These are phyloP conservation scores for Acanthornis magna DNA, from an alignment of 2,797 vertebrate species.

Conservation along the genomic window DNA sequence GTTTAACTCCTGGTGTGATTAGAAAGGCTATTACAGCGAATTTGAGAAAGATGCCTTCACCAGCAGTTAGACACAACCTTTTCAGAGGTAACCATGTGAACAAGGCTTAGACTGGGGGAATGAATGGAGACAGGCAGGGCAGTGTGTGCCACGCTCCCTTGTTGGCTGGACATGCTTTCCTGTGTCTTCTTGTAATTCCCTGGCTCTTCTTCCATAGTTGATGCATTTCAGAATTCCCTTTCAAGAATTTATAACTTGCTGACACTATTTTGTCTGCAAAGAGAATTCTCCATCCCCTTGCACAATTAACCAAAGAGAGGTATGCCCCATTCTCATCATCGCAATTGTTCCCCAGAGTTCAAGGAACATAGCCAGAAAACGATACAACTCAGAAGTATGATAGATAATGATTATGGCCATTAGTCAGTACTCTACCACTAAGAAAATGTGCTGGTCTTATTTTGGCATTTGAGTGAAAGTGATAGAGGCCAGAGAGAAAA, in stretches of 20 bases:
- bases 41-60: background rate
- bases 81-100: background rate
- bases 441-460: background rate
- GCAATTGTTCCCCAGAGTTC: background rate
- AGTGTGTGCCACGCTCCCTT: background rate
- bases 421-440: background rate
- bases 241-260: background rate
- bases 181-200: background rate
- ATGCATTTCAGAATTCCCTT: background rate
- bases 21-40: background rate
- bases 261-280: background rate
- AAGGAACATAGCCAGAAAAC: background rate
- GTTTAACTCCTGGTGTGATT: background rate
- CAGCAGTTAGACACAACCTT: background rate
- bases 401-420: background rate
- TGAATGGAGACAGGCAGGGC: background rate
- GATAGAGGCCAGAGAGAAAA: background rate
- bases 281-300: background rate
- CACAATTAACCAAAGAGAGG: background rate
- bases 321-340: background rate
- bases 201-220: background rate
- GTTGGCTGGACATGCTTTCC: background rate
- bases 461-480: background rate
- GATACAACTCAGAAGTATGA: background rate
- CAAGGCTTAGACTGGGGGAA: background rate